phyloP scores from a whole-genome alignment of 2,888 invertebrate species.

The Agrilus cyanescens region DNA sequence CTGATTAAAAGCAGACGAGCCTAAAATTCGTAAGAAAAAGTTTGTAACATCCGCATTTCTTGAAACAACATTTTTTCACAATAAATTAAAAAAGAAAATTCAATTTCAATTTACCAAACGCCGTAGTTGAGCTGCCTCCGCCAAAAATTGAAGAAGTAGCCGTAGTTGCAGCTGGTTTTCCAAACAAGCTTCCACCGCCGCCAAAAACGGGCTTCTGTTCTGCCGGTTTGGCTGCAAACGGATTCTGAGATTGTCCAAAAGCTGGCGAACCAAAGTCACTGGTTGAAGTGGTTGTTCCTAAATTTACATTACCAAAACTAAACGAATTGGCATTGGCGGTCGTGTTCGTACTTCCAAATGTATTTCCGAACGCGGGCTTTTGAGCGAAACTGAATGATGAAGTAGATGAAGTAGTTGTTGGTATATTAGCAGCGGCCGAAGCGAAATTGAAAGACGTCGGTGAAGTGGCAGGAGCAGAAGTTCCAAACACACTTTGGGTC shows the following conservation, averaged over 20 bases:
- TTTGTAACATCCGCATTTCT: no score
- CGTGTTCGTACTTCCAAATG: conserved; percentile 16
- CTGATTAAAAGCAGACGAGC: no score
- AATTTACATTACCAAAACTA: conserved; percentile 11
- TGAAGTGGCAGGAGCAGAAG: conserved; percentile 6
- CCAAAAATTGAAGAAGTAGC: conserved; percentile 10
- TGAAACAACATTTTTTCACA: no score
- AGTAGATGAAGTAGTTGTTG: conserved; percentile 8
- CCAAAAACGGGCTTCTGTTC: conserved; percentile 13
- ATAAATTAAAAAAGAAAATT: no score
- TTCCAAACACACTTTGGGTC: conserved; percentile 12
- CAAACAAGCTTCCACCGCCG: conserved; percentile 14
- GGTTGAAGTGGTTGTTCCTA: conserved; percentile 10
- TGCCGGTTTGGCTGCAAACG: conserved; percentile 10
- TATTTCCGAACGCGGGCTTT: conserved; percentile 10
- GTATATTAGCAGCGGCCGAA: conserved; percentile 10
- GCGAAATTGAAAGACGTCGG: conserved; percentile 20
- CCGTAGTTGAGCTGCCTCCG: conserved; percentile 6
- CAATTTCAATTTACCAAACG: conserved; percentile 2
- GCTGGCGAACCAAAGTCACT: conserved; percentile 24
- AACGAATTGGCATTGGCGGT: conserved; percentile 7
- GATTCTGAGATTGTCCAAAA: conserved; percentile 30
- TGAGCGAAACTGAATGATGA: conserved; percentile 11
- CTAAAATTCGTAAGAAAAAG: no score
- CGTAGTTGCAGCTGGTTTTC: conserved; percentile 9